A percentile compares a stretch with the other conserved stretches of the same genome.
Evolutionary conservation across 2,113 vertebrate genomes (phyloP).

Genomic region (Bettongia penicillata): DNA sequence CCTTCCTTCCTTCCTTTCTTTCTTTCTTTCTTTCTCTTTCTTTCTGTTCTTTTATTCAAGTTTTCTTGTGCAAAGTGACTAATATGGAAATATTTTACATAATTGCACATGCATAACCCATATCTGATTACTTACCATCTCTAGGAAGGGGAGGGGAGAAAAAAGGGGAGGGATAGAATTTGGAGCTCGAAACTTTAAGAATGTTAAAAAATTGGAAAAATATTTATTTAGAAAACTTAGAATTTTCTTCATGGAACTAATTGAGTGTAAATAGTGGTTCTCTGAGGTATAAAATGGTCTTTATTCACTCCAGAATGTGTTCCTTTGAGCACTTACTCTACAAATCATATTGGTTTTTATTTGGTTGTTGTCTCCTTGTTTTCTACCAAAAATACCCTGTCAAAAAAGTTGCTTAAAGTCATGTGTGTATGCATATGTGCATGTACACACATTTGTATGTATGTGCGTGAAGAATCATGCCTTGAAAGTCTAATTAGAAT

Average conservation of each 20-base stretch:
- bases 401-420: constrained; percentile 65
- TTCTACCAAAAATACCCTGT: background rate
- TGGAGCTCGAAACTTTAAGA: no score
- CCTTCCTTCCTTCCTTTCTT: no score
- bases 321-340: background rate
- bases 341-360: background rate
- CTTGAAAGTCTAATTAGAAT: constrained; percentile 66
- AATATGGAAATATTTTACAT: no score
- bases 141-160: no score
- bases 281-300: background rate
- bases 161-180: no score
- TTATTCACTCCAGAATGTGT: background rate
- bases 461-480: constrained; percentile 11
- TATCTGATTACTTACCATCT: no score
- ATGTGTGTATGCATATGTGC: background rate
- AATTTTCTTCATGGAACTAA: background rate
- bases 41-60: no score
- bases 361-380: background rate
- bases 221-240: background rate
- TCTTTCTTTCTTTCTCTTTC: no score
- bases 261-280: background rate
- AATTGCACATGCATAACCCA: no score
- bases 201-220: background rate
- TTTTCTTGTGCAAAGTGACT: no score
- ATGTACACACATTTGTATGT: background rate